Percentiles rank a stretch among this genome's conserved stretches.
Conservation (phyloP, 2,113 vertebrate species). For the Naja naja region DNA sequence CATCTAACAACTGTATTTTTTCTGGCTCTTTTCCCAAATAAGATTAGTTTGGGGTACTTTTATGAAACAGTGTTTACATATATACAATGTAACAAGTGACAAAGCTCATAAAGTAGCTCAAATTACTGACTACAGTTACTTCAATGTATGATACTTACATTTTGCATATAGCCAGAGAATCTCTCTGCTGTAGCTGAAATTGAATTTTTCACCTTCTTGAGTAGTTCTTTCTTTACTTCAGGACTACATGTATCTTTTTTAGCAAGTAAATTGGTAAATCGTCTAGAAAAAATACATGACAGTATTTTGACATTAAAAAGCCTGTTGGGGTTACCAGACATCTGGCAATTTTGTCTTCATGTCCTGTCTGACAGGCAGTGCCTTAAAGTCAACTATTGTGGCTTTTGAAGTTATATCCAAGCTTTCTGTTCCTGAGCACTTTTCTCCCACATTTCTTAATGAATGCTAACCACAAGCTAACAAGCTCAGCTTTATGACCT, state of each 20-base stretch:
- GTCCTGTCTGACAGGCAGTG: neutral
- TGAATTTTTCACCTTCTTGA: conserved; percentile 95
- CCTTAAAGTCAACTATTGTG: neutral
- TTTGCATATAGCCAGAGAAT: conserved; percentile 98
- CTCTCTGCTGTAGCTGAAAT: conserved; percentile 97
- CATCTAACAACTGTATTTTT: neutral
- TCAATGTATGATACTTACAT: conserved; percentile 76
- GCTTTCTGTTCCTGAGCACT: neutral
- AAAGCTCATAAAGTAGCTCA: neutral
- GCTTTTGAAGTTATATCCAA: neutral
- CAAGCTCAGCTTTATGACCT: neutral
- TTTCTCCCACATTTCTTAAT: neutral
- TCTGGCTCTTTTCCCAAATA: neutral
- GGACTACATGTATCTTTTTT: conserved; percentile 94
- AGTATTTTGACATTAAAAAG: neutral
- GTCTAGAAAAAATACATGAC: conserved; percentile 69
- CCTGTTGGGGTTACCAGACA: neutral
- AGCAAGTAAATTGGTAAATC: conserved; percentile 91
- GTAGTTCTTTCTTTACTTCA: conserved; percentile 92
- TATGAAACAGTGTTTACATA: neutral
- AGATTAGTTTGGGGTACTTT: neutral
- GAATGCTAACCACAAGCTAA: neutral
- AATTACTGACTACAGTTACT: neutral
- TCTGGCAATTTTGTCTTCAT: neutral
- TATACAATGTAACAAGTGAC: neutral